Base-by-base conservation (phyloP, 2,888 invertebrate genomes). In the Dryobotodes eremita region DNA sequence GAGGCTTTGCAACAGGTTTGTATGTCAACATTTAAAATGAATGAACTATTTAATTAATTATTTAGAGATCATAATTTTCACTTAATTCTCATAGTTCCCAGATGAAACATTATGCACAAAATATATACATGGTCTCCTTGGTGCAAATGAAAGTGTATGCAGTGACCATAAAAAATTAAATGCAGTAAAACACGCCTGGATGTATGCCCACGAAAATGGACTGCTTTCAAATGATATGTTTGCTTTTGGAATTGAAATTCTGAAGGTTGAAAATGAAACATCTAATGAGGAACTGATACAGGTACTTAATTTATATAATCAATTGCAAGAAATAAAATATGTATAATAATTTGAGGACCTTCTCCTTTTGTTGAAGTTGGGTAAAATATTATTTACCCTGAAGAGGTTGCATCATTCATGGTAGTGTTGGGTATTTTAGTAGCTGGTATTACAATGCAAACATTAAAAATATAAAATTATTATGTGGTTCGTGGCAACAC, bases 181-280 rank as follows among this genome's bases (percentile, higher is more conserved):
- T 65, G 94, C 93, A 1, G 95, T 97, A 8, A 96, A 95, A 89
- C 92, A 93, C 42, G 96, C 95, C 5, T 97, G 96, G 96, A 90
- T 90, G 86, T 94, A 92, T 83, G 95, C 96, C 0, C 94, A 95
- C 82, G 94, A 95, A 61, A 93, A 93, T 89, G 94, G 93, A 15
- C 78, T 96, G 15, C 92, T 97, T 3, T 90, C 92, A 6, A 93
- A 94, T 89, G 94, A 96, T 5, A 95, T 96, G 95, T 96, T 95
- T 85, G 89, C 90, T 13, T 96, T 97, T 92, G 97, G 97, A 2
- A 92, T 97, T 69, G 90, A 95, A 66, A 85, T 97, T 84, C 86
- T 95, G 59, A 96, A 95, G 82, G 73, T 94, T 13, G 94, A 96
- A 86, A 92, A 94, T 72, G 92, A 91, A 76, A 86, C 91, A n/a